A percentile compares a stretch with the other conserved stretches of the same genome.
Conservation (phyloP, 2,113 vertebrate genomes). For the Brienomyrus brachyistius region DNA sequence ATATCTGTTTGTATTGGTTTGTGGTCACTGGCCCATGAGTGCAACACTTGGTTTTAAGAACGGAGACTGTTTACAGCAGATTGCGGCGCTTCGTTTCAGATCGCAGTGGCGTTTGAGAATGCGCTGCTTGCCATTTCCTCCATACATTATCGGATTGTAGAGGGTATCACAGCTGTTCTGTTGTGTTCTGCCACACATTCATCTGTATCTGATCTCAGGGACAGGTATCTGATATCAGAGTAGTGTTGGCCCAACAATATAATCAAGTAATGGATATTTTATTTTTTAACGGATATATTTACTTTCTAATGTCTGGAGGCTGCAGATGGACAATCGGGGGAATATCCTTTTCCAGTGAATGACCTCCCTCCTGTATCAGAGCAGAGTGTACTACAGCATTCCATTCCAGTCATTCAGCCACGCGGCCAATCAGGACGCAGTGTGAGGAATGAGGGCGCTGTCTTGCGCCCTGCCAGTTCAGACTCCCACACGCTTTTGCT, state of each 20-base stretch:
- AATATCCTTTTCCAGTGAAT: neutral
- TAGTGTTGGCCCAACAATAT: neutral
- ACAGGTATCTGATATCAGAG: neutral
- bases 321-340: neutral
- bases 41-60: neutral
- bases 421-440: neutral
- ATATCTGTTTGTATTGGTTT: neutral
- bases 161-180: neutral
- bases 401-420: neutral
- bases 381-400: neutral
- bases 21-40: neutral
- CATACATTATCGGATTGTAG: neutral
- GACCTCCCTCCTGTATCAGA: conserved; percentile 8
- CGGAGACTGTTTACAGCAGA: neutral
- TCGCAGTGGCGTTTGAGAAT: neutral
- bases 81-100: neutral
- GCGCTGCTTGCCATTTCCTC: neutral
- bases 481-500: neutral
- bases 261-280: neutral
- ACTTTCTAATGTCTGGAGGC: neutral
- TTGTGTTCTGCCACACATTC: neutral
- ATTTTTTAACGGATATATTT: neutral
- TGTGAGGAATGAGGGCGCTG: neutral
- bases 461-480: neutral
- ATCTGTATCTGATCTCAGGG: neutral